These are phyloP conservation scores for Pedetes capensis DNA, from an alignment of 2,113 vertebrate genomes.

Conservation along the genomic window DNA sequence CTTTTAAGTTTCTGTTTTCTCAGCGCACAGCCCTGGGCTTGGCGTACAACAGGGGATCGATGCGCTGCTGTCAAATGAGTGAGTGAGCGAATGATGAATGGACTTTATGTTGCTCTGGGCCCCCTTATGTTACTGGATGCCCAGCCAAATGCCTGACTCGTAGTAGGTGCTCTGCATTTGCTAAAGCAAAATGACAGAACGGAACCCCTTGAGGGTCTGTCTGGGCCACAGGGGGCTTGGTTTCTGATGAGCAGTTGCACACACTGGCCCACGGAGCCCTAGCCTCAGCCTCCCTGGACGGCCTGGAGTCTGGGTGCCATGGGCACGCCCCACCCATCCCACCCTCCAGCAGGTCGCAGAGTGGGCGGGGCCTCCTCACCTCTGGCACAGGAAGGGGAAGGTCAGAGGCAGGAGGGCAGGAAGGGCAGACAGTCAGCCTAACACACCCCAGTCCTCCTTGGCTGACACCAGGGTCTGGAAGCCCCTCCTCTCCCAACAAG, in stretches of 20 bases:
- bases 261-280: neutral
- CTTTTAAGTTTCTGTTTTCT: neutral
- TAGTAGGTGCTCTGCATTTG: neutral
- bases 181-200: neutral
- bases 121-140: too few relatives aligned
- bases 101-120: neutral
- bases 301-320: neutral
- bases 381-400: neutral
- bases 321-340: neutral
- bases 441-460: too few relatives aligned
- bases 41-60: neutral
- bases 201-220: neutral
- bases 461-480: neutral
- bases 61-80: neutral
- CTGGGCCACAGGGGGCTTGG: neutral
- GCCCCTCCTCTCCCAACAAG: neutral
- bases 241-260: too few relatives aligned
- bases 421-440: neutral
- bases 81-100: neutral
- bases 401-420: neutral
- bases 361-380: neutral
- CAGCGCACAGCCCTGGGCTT: fast-evolving
- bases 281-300: neutral
- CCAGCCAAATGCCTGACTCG: neutral
- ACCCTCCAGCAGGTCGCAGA: neutral